These are phyloP conservation scores for Xyrichtys novacula DNA, from an alignment of 2,797 vertebrate species.

Conservation along the genomic window DNA sequence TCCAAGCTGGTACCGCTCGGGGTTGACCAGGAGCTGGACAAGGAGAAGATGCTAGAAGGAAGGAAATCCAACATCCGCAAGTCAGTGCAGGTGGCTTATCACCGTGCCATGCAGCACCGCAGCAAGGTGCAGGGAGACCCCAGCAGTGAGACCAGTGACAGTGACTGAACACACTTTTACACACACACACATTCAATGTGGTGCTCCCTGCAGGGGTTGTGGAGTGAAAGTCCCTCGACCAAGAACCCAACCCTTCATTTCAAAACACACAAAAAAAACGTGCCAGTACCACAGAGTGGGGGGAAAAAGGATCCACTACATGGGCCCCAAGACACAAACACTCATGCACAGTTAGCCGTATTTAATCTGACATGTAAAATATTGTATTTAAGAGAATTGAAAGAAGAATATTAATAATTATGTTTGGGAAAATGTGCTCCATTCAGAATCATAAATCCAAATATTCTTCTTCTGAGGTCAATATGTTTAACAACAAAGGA, in stretches of 20 bases:
- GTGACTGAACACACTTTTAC: constrained; percentile 91
- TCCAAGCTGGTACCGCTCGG: constrained; percentile 98
- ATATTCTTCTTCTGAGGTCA: constrained; percentile 53
- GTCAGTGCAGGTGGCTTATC: constrained; percentile 98
- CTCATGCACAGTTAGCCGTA: constrained; percentile 67
- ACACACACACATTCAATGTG: constrained; percentile 1
- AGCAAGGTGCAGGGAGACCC: constrained; percentile 99
- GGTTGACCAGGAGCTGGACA: constrained; percentile 97
- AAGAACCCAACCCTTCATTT: constrained; percentile 46
- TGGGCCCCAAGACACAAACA: constrained; percentile 40
- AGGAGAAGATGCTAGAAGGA: constrained; percentile 99
- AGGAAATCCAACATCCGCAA: constrained; percentile 99
- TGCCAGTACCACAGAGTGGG: constrained; percentile 59
- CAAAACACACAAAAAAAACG: constrained; percentile 38
- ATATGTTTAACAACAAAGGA: constrained; percentile 59
- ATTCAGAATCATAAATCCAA: constrained; percentile 67
- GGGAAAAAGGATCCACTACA: constrained; percentile 32
- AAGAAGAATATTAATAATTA: constrained; percentile 58
- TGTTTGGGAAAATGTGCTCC: constrained; percentile 57
- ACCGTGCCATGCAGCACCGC: constrained; percentile 98
- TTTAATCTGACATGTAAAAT: constrained; percentile 83
- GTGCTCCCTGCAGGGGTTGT: constrained; percentile 22
- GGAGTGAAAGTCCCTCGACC: constrained; percentile 21
- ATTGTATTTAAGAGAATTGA: constrained; percentile 83
- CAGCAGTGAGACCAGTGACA: constrained; percentile 98